These are phyloP conservation scores for Microplitis deprimator DNA, from an alignment of 2,888 invertebrate genomes.

Conservation along the genomic window DNA sequence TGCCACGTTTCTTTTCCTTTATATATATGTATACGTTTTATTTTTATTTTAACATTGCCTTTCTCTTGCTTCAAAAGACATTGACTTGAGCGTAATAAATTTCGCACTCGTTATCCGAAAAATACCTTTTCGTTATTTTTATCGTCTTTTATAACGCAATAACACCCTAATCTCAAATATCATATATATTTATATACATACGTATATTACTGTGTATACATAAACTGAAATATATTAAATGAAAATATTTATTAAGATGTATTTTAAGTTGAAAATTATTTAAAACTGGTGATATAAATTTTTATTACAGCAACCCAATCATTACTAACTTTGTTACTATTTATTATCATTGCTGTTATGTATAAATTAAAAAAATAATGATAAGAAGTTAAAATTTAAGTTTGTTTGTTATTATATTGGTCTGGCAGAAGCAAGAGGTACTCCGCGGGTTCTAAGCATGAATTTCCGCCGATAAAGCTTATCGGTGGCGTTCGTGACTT, in stretches of 20 bases:
- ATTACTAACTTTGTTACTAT: too few species aligned
- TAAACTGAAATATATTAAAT: neutral
- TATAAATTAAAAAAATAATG: too few species aligned
- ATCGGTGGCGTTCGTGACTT: constrained; percentile 54
- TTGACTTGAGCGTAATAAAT: constrained; percentile 29
- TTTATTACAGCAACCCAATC: too few species aligned
- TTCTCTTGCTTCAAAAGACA: constrained; percentile 17
- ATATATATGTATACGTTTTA: constrained; percentile 38
- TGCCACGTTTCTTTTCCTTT: constrained; percentile 6
- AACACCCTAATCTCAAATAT: neutral
- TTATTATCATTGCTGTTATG: too few species aligned
- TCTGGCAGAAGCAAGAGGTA: constrained; percentile 13
- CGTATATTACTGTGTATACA: neutral
- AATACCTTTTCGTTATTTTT: constrained; percentile 31
- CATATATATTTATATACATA: neutral
- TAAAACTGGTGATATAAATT: neutral
- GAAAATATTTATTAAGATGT: neutral
- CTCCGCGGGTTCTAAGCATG: constrained; percentile 51
- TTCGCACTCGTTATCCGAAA: constrained; percentile 22
- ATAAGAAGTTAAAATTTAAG: too few species aligned
- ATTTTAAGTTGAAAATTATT: neutral
- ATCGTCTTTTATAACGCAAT: constrained; percentile 13
- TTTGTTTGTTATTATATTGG: constrained; percentile 1
- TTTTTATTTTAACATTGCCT: constrained; percentile 41
- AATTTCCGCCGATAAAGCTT: constrained; percentile 56